Evolutionary conservation across 2,888 invertebrate genomes (phyloP).

Genomic region (Cataglyphis altisquamis): DNA sequence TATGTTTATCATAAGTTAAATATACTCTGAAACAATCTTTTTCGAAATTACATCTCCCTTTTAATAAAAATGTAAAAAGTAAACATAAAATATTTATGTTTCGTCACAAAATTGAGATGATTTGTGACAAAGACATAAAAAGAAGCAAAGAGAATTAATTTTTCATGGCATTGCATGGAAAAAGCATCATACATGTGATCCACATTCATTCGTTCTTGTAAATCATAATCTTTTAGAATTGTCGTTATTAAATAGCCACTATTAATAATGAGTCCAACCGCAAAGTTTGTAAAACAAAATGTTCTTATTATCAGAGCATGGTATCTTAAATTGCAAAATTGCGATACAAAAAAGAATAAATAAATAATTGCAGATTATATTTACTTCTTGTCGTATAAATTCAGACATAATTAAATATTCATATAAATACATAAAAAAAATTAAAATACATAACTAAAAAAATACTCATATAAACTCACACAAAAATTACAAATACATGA

Average conservation of each 20-base stretch:
- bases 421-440: too few species aligned
- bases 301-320: background rate
- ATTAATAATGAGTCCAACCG: background rate
- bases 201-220: background rate
- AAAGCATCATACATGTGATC: background rate
- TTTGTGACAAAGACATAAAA: background rate
- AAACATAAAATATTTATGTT: background rate
- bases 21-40: background rate
- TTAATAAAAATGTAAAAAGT: background rate
- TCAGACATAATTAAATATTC: too few species aligned
- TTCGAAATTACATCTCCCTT: background rate
- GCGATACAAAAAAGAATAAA: background rate
- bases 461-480: background rate
- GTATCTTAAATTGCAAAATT: background rate
- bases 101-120: background rate
- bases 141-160: background rate
- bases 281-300: background rate
- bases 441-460: background rate
- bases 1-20: slow-evolving; percentile 11
- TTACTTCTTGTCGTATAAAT: background rate
- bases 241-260: background rate
- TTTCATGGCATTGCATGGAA: background rate
- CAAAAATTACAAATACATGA: background rate
- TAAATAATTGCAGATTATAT: background rate
- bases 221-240: background rate